These are phyloP conservation scores for Parapristionchus giblindavisi DNA, from an alignment of 2,888 invertebrate species.

Conservation along the genomic window DNA sequence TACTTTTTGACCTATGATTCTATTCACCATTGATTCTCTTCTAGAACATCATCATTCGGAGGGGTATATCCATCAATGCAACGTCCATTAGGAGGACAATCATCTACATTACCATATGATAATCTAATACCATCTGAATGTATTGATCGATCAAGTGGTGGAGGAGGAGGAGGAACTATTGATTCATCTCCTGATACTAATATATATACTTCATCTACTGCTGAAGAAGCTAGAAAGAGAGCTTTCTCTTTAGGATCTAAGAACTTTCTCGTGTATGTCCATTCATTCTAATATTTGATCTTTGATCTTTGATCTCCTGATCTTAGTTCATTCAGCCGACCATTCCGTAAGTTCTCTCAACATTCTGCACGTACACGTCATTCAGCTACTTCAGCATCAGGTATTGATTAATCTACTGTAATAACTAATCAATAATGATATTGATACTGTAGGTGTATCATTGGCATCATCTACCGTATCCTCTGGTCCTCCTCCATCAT, in stretches of 20 bases:
- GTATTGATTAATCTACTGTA: not conserved
- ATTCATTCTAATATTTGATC: not conserved
- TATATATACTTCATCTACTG: slow-evolving; percentile 30
- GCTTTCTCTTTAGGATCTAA: slow-evolving; percentile 62
- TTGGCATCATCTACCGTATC: slow-evolving; percentile 45
- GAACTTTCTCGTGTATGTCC: slow-evolving; percentile 53
- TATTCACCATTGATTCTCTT: no score
- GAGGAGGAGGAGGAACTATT: no score
- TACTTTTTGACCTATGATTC: no score
- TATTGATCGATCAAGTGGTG: no score
- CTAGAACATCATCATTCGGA: slow-evolving; percentile 50
- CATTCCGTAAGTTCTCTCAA: slow-evolving; percentile 48
- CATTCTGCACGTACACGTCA: slow-evolving; percentile 37
- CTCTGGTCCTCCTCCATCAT: slow-evolving; percentile 21
- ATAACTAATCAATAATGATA: not conserved
- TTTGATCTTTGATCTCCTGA: not conserved
- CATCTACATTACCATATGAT: no score
- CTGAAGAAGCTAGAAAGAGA: slow-evolving; percentile 57
- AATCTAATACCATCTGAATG: no score
- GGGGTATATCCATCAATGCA: not conserved
- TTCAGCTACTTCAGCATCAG: slow-evolving; percentile 37
- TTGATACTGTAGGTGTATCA: slow-evolving; percentile 37
- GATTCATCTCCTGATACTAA: no score
- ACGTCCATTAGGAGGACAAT: no score
- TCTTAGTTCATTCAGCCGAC: slow-evolving; percentile 43